Base-by-base conservation (phyloP, 30 jellyfish, hydroid and myxozoan genomes). In the Clytia hemisphaerica region DNA sequence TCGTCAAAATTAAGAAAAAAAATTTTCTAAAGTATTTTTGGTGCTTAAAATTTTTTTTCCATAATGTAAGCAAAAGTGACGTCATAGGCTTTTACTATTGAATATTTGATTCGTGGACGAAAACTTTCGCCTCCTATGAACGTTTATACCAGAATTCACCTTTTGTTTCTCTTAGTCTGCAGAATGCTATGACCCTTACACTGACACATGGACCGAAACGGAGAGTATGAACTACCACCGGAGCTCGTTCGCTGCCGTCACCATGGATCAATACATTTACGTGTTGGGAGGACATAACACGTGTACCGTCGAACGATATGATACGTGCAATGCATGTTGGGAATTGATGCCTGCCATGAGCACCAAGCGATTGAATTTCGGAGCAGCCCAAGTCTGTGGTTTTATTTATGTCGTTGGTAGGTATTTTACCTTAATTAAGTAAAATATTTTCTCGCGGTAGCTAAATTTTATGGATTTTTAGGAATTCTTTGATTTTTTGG, bases 321-420 rank as follows among this genome's bases (percentile, higher is more conserved):
- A 88, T 62, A 82, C 94, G 2, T 62, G 46, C 27, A 42, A 63
- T 19, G 97, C 70, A 71, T 55, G 46, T 32, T 88, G 97, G 97
- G 80, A 78, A 42, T 37, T 88, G 80, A 87, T 88, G 64, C 97
- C 97, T 4, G 97, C 97, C 3, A 88, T 88, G 97, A 80, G 94
- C 54, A 77, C 94, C n/a, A 83, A 92, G 32, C 54, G 97, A 30
- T 79, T 80, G 35, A 88, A 87, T 42, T 87, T 87, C 45, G 96
- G 96, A 26, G 96, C 96, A 4, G 92, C 94, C 33, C 83, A 84
- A 25, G 54, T 87, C 58, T 84, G 78, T 73, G 96, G 97, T 25
- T 88, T 78, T 44, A 88, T 88, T 4, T 88, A 71, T 30, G 97
- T 87, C n/a, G 97, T 88, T 22, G 97, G 97, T 88, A 61, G 67